phyloP scores from a whole-genome alignment of 2,888 invertebrate genomes.

The Pilophorus perplexus region DNA sequence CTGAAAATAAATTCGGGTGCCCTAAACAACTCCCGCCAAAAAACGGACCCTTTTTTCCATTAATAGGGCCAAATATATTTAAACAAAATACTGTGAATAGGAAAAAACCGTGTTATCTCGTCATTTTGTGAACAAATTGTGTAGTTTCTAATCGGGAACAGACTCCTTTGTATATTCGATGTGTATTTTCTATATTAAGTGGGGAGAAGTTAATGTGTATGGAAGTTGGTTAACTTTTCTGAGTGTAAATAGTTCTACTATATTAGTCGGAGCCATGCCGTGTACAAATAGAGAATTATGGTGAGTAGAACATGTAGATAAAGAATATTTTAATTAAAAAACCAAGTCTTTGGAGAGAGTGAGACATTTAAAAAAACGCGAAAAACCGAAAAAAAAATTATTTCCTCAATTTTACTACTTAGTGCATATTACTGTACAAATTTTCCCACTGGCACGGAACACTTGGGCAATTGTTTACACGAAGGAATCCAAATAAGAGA shows the following conservation, averaged over 20 bases:
- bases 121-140: conserved; percentile 41
- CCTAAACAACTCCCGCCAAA: neutral
- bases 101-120: conserved; percentile 37
- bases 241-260: conserved; percentile 42
- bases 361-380: conserved; percentile 15
- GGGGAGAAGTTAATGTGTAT: conserved; percentile 32
- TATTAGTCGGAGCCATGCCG: conserved; percentile 45
- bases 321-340: conserved; percentile 41
- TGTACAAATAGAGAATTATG: conserved; percentile 47
- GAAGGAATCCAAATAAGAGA: no score
- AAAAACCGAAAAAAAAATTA: conserved; percentile 27
- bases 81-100: conserved; percentile 12
- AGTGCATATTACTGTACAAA: conserved; percentile 6
- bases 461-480: conserved; percentile 1
- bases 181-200: conserved; percentile 48
- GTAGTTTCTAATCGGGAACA: conserved; percentile 43
- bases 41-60: conserved; percentile 21
- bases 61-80: conserved; percentile 24
- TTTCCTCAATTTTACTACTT: neutral
- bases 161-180: conserved; percentile 45
- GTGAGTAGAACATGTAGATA: conserved; percentile 47
- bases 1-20: conserved; percentile 41
- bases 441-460: conserved; percentile 10
- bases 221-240: conserved; percentile 3
- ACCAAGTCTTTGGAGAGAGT: conserved; percentile 2